These are phyloP conservation scores for Baryphthengus martii DNA, from an alignment of 2,113 vertebrate genomes.

Conservation along the genomic window DNA sequence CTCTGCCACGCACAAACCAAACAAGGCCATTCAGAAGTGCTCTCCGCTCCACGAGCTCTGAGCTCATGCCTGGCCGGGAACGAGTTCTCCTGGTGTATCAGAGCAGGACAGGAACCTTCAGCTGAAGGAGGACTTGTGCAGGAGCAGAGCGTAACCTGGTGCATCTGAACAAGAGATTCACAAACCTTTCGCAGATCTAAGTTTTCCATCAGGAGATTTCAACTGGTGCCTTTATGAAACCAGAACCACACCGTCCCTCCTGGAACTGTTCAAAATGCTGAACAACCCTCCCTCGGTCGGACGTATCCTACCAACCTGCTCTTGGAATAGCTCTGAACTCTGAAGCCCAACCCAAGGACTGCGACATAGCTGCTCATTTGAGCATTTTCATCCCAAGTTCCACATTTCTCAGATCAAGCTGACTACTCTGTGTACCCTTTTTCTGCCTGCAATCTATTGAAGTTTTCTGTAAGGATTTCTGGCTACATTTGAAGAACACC, in stretches of 20 bases:
- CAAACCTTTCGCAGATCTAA: not conserved
- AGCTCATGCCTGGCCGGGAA: not conserved
- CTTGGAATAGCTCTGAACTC: not conserved
- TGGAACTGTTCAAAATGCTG: not conserved
- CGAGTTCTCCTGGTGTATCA: not conserved
- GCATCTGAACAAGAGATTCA: not conserved
- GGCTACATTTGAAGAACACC: not conserved
- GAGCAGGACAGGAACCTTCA: not conserved
- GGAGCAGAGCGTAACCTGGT: not conserved
- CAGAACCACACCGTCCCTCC: not conserved
- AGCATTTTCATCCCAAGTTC: not conserved
- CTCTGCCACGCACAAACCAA: slow-evolving; percentile 59
- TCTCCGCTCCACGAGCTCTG: not conserved
- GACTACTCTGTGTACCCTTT: not conserved
- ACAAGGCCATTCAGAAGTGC: not conserved
- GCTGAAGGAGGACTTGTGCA: not conserved
- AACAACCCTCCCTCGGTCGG: not conserved
- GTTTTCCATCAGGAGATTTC: not conserved
- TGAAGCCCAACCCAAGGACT: not conserved
- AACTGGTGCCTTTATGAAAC: not conserved
- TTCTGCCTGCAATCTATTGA: not conserved
- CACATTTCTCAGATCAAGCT: not conserved
- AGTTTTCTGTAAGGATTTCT: not conserved
- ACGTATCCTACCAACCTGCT: not conserved
- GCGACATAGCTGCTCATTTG: not conserved